Evolutionary conservation across 2,113 vertebrate genomes (phyloP), one percentile per base, ranked within the genome.

Genomic region (Mastomys natalensis): DNA sequence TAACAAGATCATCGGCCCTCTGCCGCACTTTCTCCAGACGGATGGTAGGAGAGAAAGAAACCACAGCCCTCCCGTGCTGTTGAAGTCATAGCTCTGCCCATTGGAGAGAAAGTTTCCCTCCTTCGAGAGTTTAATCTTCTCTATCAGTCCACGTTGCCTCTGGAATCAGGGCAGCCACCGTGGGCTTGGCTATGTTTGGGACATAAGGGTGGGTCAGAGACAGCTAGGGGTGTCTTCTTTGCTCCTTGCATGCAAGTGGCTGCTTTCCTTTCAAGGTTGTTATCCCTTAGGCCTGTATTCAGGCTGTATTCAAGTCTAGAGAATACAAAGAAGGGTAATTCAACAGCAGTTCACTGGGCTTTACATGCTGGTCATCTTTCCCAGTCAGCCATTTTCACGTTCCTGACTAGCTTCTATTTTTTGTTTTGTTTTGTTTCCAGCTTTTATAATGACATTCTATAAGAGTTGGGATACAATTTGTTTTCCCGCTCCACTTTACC

Each of bases 311-410:
- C 45, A 89, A 43, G 55, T 37, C 68, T 16, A 62, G 43, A 53
- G 34, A 89, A 86, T 37, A 81, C 2, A 17, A 70, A 66, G 13
- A 12, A 40, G 7, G 16, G 19, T 58, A 76, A 51, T 73, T 94
- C 31, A 72, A 19, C 48, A 90, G 22, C 13, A 40, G 51, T 89
- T 81, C 31, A 34, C 0, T 26, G 34, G 40, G 70, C 40, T 2
- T 72, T 43, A 48, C 70, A 58, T 91, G 82, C 62, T 72, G 7
- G 45, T 96, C 53, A 26, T 53, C 66, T 89, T 92, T 97, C 48
- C 51, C 43, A 76, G 0, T 58, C 11, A 53, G 34, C 37, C 43
- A 3, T 73, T 80, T 90, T 64, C 48, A 88, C 7, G 48, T 10
- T 76, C n/a, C 87, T 94, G 87, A 19, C 66, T 55, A 91, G 21